Base-by-base conservation (phyloP, 2,113 vertebrate species). In the Atrichornis clamosus region DNA sequence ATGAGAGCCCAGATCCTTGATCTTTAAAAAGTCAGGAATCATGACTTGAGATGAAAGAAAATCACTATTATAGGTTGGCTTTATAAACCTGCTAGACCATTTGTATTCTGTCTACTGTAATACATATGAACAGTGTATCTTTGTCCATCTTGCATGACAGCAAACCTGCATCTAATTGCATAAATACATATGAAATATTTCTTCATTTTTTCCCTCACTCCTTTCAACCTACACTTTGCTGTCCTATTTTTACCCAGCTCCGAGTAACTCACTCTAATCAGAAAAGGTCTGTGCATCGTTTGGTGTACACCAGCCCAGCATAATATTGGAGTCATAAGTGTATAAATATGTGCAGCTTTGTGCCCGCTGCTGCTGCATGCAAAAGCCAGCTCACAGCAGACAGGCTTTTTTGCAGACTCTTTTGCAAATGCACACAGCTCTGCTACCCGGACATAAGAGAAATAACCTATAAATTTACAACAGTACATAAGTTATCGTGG, bases 401-500 rank as follows among this genome's bases (percentile, higher is more conserved):
- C 2, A 59, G 33, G 6, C 50, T 32, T 22, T n/a, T n/a, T n/a
- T n/a, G n/a, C n/a, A n/a, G n/a, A n/a, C n/a, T 60, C 30, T 62
- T 88, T 50, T 59, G 30, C 35, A 70, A 30, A 53, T 15, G 15
- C 23, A 63, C 24, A 16, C 15, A 32, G 21, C 15, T 72, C 55
- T 73, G 59, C 26, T 56, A 17, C 35, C 13, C 80, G 67, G 46
- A 11, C 23, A 7, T 9, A 41, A 77, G 15, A 72, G 21, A 50
- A 87, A 58, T 50, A 11, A 63, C 19, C 35, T 89, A 60, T 46
- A 33, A 73, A 87, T 72, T 77, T 59, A 67, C 23, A 80, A 11
- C 21, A 37, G 18, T 22, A 24, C 4, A 1, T 37, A 65, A 42
- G 21, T 60, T 56, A 24, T 3, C 1, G 1, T 56, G n/a, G 35